Base-by-base conservation (phyloP, 2,888 invertebrate genomes). In the Monochamus alternatus region DNA sequence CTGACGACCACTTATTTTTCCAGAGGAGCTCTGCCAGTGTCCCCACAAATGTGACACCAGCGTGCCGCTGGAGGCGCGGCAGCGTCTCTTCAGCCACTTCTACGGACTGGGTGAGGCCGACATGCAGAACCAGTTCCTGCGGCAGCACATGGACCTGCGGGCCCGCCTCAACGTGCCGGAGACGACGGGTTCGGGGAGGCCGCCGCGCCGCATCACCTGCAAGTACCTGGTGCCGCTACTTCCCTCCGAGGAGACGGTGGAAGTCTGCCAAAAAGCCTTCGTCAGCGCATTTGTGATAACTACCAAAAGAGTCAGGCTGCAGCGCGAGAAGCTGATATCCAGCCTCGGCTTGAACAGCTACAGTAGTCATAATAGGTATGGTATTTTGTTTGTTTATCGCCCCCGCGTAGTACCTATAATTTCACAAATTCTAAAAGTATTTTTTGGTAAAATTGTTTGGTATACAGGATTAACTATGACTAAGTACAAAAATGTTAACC, bases 281-380 rank as follows among this genome's bases (percentile, higher is more conserved):
- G 90, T 91, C 82, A 90, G 90, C 84, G 89, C 91, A 47, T 91
- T 90, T 84, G 90, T 90, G 60, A 90, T 91, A 81, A 91, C 91
- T 60, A 91, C 91, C 75, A 91, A 91, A 84, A 84, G 91, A 74
- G 90, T 91, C 14, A 85, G 90, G 70, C 84, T 90, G 52, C 90
- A 90, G 81, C 85, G 91, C 60, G 91, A 91, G 80, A 90, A 90
- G 83, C 87, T 90, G 43, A 90, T 91, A 75, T 87, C 89, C 75
- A 88, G 88, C 76, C 81, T 89, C 78, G 89, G 89, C 7, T 81
- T 89, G 74, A 89, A 89, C 81, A 88, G 88, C 76, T 89, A 89
- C 82, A 87, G 88, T 79, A 88, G 88, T 81, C 88, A 88, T 76
- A 86, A 86, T 73, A 84, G 86, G 81, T 83, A 76, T 64, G 62